These are phyloP conservation scores for Rhabdomys dilectus DNA, from an alignment of 2,113 vertebrate species.

Conservation along the genomic window DNA sequence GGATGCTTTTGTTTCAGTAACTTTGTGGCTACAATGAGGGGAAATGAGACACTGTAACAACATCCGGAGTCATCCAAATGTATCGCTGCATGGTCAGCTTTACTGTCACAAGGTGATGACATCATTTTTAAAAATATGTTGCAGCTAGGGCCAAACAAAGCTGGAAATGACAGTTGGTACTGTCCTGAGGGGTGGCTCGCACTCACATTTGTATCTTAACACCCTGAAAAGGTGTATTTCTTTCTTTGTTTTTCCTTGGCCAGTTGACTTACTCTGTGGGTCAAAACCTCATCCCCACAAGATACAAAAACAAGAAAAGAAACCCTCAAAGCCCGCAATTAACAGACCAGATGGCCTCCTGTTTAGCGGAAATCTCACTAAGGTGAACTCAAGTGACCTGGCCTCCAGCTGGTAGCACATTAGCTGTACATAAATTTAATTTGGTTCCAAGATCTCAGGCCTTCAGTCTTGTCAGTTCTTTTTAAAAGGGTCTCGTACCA, in stretches of 20 bases:
- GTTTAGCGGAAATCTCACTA: neutral
- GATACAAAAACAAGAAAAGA: constrained; percentile 59
- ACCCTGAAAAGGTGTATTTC: constrained; percentile 22
- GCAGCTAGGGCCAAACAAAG: neutral
- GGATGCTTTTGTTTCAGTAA: neutral
- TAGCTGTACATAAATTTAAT: neutral
- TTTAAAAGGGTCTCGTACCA: neutral
- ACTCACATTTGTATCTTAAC: neutral
- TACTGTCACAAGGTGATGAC: constrained; percentile 36
- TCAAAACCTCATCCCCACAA: constrained; percentile 50
- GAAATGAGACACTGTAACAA: constrained; percentile 52
- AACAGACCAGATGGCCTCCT: constrained; percentile 5
- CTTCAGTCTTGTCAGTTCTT: neutral
- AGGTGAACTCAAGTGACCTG: neutral
- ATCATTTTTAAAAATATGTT: constrained; percentile 1
- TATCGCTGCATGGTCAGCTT: neutral
- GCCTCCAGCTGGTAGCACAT: neutral
- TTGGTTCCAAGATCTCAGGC: neutral
- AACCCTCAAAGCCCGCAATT: neutral
- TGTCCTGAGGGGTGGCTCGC: neutral
- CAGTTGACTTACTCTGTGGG: neutral
- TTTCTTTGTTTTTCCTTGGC: constrained; percentile 57
- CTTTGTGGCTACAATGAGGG: constrained; percentile 50
- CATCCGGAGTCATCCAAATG: constrained; percentile 20
- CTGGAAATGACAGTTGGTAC: neutral